Evolutionary conservation across 2,888 invertebrate genomes (phyloP).

Genomic region (Lypha dubia): DNA sequence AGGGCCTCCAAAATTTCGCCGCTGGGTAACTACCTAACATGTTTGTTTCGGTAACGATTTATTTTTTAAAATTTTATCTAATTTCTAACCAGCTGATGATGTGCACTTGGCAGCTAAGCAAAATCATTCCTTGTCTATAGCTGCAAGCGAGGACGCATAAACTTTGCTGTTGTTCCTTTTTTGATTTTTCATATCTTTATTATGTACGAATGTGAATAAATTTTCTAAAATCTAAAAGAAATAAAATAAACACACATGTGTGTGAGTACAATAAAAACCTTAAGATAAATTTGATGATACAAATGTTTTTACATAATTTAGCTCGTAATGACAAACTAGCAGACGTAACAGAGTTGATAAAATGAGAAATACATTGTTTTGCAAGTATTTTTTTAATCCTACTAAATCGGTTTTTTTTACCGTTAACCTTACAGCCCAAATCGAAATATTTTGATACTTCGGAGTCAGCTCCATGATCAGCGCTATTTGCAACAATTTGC

Average conservation of each 20-base stretch:
- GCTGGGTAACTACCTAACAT: too few relatives aligned
- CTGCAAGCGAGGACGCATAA: slow-evolving; percentile 80
- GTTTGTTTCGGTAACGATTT: too few relatives aligned
- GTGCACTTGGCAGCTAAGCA: slow-evolving; percentile 80
- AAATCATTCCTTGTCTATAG: slow-evolving; percentile 80
- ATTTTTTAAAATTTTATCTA: not conserved
- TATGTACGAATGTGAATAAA: slow-evolving; percentile 5
- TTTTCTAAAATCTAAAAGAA: slow-evolving; percentile 32
- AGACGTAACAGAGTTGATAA: slow-evolving; percentile 32
- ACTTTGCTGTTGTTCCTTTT: slow-evolving; percentile 48
- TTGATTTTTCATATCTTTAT: slow-evolving; percentile 71
- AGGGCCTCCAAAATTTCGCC: too few relatives aligned
- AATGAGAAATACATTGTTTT: slow-evolving; percentile 50
- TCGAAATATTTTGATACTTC: too few relatives aligned
- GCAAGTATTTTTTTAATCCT: not conserved
- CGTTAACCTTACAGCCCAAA: too few relatives aligned
- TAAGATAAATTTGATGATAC: slow-evolving; percentile 53
- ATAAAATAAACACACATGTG: not conserved
- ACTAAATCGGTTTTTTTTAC: not conserved
- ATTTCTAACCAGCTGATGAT: slow-evolving; percentile 80
- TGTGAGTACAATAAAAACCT: slow-evolving; percentile 3
- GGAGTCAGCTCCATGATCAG: too few relatives aligned
- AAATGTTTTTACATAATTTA: slow-evolving; percentile 36
- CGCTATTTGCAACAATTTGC: too few relatives aligned
- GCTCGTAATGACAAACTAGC: slow-evolving; percentile 12